Evolutionary conservation across 2,797 vertebrate species (phyloP).

Genomic region (Pseudocheirus occidentalis): DNA sequence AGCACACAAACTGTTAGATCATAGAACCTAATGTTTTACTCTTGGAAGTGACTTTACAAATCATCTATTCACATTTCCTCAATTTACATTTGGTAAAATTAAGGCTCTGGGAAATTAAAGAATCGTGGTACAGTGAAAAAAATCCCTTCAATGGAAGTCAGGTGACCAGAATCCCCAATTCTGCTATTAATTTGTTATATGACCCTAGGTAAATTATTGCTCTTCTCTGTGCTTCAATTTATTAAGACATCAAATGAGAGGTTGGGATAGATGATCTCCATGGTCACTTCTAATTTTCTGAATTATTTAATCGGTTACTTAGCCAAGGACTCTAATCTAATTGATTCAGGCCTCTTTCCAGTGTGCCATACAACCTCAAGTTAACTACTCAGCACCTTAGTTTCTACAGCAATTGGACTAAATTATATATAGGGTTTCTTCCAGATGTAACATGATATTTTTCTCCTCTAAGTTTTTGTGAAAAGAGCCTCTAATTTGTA

Average conservation of each 20-base stretch:
- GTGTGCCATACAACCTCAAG: not conserved
- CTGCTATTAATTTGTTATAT: not conserved
- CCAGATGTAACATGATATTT: not conserved
- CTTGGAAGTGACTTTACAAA: not conserved
- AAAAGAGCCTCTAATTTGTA: not conserved
- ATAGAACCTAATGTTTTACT: not conserved
- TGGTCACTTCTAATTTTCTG: not conserved
- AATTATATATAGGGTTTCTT: not conserved
- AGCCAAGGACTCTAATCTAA: not conserved
- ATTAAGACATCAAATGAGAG: not conserved
- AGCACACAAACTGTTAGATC: not conserved
- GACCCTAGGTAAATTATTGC: not conserved
- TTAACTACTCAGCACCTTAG: not conserved
- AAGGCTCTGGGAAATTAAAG: not conserved
- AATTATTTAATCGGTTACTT: not conserved
- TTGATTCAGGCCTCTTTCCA: not conserved
- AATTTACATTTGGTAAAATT: not conserved
- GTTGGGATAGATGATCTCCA: not conserved
- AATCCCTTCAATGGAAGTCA: not conserved
- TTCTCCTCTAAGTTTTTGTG: not conserved
- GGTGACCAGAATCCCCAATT: not conserved
- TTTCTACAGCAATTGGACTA: not conserved
- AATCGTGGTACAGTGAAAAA: not conserved
- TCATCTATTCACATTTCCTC: not conserved
- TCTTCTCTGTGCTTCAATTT: not conserved